phyloP scores from a whole-genome alignment of 1,140 invertebrate genomes.

The Metaphire vulgaris region DNA sequence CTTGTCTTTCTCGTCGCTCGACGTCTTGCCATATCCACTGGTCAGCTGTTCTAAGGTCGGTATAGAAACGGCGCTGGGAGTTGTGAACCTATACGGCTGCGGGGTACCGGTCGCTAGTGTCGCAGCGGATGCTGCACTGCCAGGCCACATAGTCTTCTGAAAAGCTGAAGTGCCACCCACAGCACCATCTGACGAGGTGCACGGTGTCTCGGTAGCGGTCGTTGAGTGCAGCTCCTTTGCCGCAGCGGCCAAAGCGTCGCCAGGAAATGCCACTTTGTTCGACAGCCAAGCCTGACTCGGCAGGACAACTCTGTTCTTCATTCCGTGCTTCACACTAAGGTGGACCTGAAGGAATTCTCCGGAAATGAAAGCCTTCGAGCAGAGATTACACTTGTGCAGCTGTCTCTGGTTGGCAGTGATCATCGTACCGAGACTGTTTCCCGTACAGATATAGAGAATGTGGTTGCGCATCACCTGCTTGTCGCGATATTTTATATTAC shows the following conservation, averaged over 20 bases:
- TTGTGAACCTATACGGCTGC: not conserved
- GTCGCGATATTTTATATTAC: constrained; percentile 16
- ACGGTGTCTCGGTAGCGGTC: no score
- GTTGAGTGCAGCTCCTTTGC: not conserved
- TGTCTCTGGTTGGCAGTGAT: not conserved
- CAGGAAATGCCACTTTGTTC: not conserved
- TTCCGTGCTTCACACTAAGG: not conserved
- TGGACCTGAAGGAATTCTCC: not conserved
- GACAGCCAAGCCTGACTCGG: not conserved
- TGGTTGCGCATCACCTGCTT: constrained; percentile 13
- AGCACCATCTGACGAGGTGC: no score
- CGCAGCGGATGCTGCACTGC: no score
- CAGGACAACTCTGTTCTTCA: not conserved
- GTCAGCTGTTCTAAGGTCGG: constrained; percentile 21
- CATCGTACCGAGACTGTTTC: not conserved
- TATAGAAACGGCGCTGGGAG: constrained; percentile 17
- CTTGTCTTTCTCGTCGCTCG: not conserved
- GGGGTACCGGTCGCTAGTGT: not conserved
- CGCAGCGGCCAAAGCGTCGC: no score
- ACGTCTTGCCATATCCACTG: not conserved
- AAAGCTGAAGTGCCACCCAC: not conserved
- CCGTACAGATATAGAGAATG: constrained; percentile 12
- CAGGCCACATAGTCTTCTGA: not conserved
- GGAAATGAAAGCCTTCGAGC: not conserved
- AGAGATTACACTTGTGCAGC: not conserved